These are phyloP conservation scores for Gallinago nigripennis DNA, from an alignment of 2,797 vertebrate genomes.

Conservation along the genomic window DNA sequence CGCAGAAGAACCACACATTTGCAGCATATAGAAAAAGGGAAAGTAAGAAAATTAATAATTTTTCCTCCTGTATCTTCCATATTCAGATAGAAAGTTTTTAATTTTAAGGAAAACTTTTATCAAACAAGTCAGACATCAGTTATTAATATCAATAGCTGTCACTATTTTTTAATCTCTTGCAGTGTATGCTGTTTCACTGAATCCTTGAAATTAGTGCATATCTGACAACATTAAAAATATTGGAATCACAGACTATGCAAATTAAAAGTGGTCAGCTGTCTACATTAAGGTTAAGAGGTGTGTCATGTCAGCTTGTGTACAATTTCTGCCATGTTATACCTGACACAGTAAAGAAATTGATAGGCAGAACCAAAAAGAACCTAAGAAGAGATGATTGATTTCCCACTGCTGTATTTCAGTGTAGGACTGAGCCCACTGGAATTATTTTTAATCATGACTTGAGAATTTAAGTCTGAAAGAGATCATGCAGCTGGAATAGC, in stretches of 20 bases:
- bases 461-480: neutral
- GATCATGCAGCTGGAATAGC: neutral
- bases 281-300: neutral
- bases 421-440: neutral
- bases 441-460: neutral
- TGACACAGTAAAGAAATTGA: neutral
- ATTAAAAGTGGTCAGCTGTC: neutral
- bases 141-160: neutral
- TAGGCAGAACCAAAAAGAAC: neutral
- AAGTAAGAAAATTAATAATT: fast-evolving
- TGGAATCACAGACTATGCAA: neutral
- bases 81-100: neutral
- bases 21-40: neutral
- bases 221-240: neutral
- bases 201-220: neutral
- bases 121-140: neutral
- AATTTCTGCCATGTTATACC: neutral
- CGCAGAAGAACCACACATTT: neutral
- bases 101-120: neutral
- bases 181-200: neutral
- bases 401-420: neutral
- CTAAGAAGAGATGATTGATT: neutral
- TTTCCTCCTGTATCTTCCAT: neutral
- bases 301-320: neutral
- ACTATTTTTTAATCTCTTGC: neutral